These are phyloP conservation scores for Invenusta paracnida DNA, from an alignment of 2,888 invertebrate species.

Conservation along the genomic window DNA sequence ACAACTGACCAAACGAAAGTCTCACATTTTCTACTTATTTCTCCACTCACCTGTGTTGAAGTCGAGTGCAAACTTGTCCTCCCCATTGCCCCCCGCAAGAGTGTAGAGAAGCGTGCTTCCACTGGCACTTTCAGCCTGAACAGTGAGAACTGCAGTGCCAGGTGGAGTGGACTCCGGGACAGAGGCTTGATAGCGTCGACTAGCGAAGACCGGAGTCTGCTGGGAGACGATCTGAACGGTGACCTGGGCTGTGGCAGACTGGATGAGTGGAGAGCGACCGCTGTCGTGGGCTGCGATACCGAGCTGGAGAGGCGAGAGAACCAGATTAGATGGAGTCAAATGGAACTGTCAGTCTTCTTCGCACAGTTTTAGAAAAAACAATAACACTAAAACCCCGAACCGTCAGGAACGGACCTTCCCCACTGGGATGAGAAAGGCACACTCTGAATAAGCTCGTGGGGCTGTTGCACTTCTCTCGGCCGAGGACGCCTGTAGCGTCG, in stretches of 20 bases:
- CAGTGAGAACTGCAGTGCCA: background rate
- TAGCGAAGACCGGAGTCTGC: background rate
- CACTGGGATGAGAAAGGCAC: too few species aligned
- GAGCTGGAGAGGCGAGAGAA: too few species aligned
- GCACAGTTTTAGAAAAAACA: too few species aligned
- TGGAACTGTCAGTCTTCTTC: too few species aligned
- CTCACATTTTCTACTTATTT: background rate
- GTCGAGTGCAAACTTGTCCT: background rate
- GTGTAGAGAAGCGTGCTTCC: background rate
- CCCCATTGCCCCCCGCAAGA: background rate
- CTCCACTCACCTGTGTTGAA: background rate
- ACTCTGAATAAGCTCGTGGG: too few species aligned
- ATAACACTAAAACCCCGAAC: too few species aligned
- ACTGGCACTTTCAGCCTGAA: background rate
- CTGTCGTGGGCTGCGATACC: background rate
- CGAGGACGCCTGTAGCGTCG: too few species aligned
- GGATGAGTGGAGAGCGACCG: background rate
- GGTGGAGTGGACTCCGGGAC: background rate
- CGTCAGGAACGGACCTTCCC: too few species aligned
- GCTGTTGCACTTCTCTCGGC: too few species aligned
- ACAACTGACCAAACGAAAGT: too few species aligned
- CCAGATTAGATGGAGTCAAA: too few species aligned
- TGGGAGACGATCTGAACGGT: background rate
- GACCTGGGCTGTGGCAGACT: background rate
- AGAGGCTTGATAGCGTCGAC: background rate